Conservation (phyloP, 1,140 invertebrate genomes). For the Leptinotarsa defecta region DNA sequence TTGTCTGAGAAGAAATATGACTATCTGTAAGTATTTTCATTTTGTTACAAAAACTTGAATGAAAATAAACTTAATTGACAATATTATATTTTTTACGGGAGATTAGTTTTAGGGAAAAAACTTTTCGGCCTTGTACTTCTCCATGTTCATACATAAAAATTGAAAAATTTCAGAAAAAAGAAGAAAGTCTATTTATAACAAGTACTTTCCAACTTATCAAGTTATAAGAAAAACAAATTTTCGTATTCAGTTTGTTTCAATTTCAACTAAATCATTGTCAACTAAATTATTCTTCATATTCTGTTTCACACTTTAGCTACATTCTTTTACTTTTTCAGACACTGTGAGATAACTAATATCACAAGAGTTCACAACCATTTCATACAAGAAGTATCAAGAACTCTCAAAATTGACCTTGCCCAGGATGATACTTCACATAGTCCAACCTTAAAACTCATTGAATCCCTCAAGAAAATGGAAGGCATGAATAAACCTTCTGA, state of each 20-base stretch:
- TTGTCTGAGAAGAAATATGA: conserved; percentile 45
- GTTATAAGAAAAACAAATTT: too few species aligned
- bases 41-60: background rate
- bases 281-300: background rate
- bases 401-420: background rate
- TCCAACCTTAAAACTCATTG: background rate
- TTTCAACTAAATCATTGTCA: too few species aligned
- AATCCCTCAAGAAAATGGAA: background rate
- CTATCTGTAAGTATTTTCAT: conserved; percentile 42
- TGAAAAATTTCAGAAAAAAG: too few species aligned
- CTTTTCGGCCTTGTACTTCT: too few species aligned
- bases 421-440: background rate
- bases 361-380: conserved; percentile 4
- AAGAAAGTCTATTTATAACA: too few species aligned
- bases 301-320: background rate
- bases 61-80: too few species aligned
- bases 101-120: too few species aligned
- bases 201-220: too few species aligned
- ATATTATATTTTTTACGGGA: too few species aligned
- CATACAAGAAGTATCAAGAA: background rate
- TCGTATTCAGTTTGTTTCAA: too few species aligned
- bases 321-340: conserved; percentile 6
- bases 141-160: too few species aligned
- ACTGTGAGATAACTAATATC: background rate
- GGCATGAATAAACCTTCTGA: background rate